Evolutionary conservation across 2,888 invertebrate genomes (phyloP), one percentile per base, ranked within the genome.

Genomic region (Ornithoptera priamus): DNA sequence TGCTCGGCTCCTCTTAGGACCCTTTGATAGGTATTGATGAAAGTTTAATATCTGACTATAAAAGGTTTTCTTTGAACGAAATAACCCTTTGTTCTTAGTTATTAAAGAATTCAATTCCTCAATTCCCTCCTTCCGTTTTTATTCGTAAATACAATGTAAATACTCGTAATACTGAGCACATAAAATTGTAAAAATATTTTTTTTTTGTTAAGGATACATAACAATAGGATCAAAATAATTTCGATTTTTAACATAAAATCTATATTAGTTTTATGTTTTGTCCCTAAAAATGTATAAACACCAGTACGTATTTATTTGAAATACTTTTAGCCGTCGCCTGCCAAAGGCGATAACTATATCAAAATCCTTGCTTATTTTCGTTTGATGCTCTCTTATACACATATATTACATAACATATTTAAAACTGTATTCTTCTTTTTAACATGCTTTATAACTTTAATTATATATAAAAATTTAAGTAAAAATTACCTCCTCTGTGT

Each of bases 31-130:
- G n/a, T 18, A 46, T 46, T 46, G 46, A 46, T 46, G 46, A 46
- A 53, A n/a, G 53, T 53, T 53, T 53, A 53, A 53, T 53, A 53
- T 53, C n/a, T 53, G 53, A 53, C 18, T 53, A 53, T 53, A 53
- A 53, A 53, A 53, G 53, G 53, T 53, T 53, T 53, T 53, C 53
- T 53, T 53, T 53, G 53, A 53, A n/a, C 53, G 6, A 53, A 53
- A n/a, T 53, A 53, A 53, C 53, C 53, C 53, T 53, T n/a, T n/a
- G n/a, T 18, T n/a, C n/a, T n/a, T 53, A 53, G 18, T 18, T 53
- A 53, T 53, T n/a, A 3, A 12, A 53, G n/a, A 53, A 53, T 53
- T 53, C 18, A 18, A 53, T 53, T 18, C 4, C 18, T 7, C 53
- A n/a, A 18, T 53, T n/a, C 50, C 4, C 15, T 50, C 15, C 53